Evolutionary conservation across 1,140 invertebrate species (phyloP).

Genomic region (Mercenaria mercenaria): DNA sequence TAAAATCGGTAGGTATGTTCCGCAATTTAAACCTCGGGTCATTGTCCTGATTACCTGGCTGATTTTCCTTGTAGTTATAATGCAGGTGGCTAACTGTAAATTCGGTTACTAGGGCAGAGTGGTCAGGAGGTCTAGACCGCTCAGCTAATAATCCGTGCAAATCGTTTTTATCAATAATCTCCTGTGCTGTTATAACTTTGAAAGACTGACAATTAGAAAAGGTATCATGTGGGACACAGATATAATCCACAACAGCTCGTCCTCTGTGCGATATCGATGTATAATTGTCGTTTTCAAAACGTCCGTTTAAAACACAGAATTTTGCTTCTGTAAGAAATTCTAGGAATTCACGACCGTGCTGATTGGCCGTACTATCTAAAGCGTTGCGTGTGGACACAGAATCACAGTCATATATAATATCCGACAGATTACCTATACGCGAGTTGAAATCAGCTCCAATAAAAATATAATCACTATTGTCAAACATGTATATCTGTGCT

Average conservation of each 20-base stretch:
- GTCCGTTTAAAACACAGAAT: slow-evolving; percentile 8
- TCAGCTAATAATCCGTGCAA: slow-evolving; percentile 34
- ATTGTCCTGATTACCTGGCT: neutral
- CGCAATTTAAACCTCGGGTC: neutral
- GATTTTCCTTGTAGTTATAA: neutral
- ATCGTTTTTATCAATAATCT: neutral
- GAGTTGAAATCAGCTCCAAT: neutral
- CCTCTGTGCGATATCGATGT: neutral
- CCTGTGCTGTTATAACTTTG: neutral
- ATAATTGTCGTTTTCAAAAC: neutral
- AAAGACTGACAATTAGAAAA: neutral
- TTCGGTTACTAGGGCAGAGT: neutral
- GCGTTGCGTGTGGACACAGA: neutral
- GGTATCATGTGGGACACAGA: slow-evolving; percentile 13
- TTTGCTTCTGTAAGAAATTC: neutral
- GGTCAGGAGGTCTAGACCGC: neutral
- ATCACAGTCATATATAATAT: neutral
- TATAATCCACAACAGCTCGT: slow-evolving; percentile 49
- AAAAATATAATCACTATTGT: neutral
- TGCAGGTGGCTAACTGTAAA: neutral
- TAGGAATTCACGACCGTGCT: neutral
- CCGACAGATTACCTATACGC: neutral
- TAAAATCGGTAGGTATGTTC: slow-evolving; percentile 5
- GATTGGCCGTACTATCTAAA: neutral
- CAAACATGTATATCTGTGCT: neutral